Conservation (phyloP, 2,888 invertebrate species). For the Euplexia lucipara region DNA sequence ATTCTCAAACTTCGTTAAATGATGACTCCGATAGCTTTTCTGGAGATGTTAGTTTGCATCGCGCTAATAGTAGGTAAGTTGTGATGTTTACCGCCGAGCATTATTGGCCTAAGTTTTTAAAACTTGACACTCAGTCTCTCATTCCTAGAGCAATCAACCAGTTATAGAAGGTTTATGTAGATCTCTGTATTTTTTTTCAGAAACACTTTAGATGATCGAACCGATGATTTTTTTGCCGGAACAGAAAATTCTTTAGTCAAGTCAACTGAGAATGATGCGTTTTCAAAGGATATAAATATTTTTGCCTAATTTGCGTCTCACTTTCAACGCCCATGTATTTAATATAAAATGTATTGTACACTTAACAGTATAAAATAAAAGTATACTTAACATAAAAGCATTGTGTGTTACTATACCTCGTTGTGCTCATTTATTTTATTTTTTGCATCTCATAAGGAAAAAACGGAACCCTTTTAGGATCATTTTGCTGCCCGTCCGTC, state of each 20-base stretch:
- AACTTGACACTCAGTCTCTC: too few species aligned
- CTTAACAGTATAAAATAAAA: conserved; percentile 24
- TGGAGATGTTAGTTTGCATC: conserved; percentile 81
- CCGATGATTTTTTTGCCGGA: conserved; percentile 74
- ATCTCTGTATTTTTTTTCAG: conserved; percentile 69
- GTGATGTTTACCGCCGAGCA: background rate
- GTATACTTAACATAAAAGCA: background rate
- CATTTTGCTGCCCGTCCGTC: too few species aligned
- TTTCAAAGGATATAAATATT: conserved; percentile 77
- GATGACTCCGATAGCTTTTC: conserved; percentile 89
- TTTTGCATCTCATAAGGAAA: too few species aligned
- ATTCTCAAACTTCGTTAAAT: conserved; percentile 89
- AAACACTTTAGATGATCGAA: conserved; percentile 73
- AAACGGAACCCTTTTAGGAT: too few species aligned
- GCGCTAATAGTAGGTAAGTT: conserved; percentile 74
- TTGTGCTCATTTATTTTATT: too few species aligned
- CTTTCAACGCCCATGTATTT: conserved; percentile 18
- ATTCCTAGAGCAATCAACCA: too few species aligned
- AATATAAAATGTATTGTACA: conserved; percentile 30
- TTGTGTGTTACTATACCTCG: background rate
- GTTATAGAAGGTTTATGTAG: background rate
- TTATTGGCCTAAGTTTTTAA: background rate
- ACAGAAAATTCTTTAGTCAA: conserved; percentile 77
- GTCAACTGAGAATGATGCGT: conserved; percentile 76
- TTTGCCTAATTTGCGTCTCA: conserved; percentile 68